Conservation (phyloP, 2,888 invertebrate species). For the Agrochola macilenta region DNA sequence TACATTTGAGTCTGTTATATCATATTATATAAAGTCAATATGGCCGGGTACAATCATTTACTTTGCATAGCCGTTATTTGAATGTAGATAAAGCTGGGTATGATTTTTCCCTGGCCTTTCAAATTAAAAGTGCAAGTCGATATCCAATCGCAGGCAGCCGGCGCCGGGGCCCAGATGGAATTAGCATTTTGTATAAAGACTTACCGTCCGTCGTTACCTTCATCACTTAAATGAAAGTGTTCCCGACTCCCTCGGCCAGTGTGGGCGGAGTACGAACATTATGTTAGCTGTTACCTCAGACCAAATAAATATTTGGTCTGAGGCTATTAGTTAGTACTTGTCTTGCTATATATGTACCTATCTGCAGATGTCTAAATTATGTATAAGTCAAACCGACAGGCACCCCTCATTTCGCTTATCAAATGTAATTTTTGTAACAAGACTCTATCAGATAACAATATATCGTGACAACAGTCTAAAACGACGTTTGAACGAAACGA, state of each 20-base stretch:
- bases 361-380: no score
- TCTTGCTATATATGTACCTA: no score
- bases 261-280: neutral
- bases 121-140: slow-evolving; percentile 68
- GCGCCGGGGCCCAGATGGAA: slow-evolving; percentile 48
- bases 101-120: slow-evolving; percentile 49
- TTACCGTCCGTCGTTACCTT: slow-evolving; percentile 49
- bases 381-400: neutral
- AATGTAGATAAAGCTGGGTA: slow-evolving; percentile 47
- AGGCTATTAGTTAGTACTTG: no score
- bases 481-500: neutral
- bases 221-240: slow-evolving; percentile 53
- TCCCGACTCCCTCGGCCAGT: neutral
- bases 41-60: slow-evolving; percentile 32
- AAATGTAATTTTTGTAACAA: neutral
- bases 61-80: slow-evolving; percentile 47
- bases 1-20: neutral
- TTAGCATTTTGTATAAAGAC: slow-evolving; percentile 71
- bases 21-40: slow-evolving; percentile 33
- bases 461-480: neutral
- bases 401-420: neutral
- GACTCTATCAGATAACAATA: neutral
- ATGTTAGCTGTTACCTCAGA: neutral
- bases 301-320: no score
- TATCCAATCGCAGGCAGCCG: slow-evolving; percentile 61